Conservation (phyloP, 2,113 vertebrate genomes). For the Maccullochella peelii region DNA sequence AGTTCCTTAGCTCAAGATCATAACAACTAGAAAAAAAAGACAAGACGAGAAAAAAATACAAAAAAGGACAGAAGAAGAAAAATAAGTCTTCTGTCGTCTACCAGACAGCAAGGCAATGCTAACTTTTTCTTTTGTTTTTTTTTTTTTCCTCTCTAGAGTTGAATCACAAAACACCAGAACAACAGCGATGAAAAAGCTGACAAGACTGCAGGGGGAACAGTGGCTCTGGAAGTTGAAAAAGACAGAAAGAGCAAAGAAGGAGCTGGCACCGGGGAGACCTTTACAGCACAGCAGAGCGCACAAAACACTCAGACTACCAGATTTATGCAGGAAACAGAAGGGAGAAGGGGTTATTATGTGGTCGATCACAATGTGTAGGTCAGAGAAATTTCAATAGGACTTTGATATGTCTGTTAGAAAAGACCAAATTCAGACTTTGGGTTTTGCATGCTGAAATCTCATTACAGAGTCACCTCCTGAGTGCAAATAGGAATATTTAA, state of each 20-base stretch:
- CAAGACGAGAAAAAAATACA: slow-evolving; percentile 12
- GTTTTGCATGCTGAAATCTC: slow-evolving; percentile 59
- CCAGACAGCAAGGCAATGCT: slow-evolving; percentile 43
- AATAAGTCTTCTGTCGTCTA: slow-evolving; percentile 52
- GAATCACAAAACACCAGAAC: slow-evolving; percentile 66
- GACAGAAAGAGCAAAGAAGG: slow-evolving; percentile 48
- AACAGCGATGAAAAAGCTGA: slow-evolving; percentile 62
- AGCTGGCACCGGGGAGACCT: slow-evolving; percentile 48
- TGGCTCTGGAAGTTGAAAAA: slow-evolving; percentile 50
- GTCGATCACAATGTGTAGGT: slow-evolving; percentile 59
- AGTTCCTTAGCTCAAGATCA: slow-evolving; percentile 72
- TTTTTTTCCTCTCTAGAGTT: slow-evolving; percentile 53
- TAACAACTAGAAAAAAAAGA: slow-evolving; percentile 55
- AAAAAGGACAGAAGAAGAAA: slow-evolving; percentile 58
- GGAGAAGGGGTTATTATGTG: slow-evolving; percentile 65
- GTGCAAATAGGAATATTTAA: slow-evolving; percentile 7
- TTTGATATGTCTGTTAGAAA: slow-evolving; percentile 55
- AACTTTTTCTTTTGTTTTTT: slow-evolving; percentile 58
- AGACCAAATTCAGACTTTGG: slow-evolving; percentile 41
- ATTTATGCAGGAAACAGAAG: slow-evolving; percentile 68
- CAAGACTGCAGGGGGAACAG: slow-evolving; percentile 45
- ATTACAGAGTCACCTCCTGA: slow-evolving; percentile 50
- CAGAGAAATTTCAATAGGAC: slow-evolving; percentile 56
- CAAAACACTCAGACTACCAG: slow-evolving; percentile 62
- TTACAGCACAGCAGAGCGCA: slow-evolving; percentile 44